These are phyloP conservation scores for Arvicanthis niloticus DNA, from an alignment of 2,113 vertebrate species.

Conservation along the genomic window DNA sequence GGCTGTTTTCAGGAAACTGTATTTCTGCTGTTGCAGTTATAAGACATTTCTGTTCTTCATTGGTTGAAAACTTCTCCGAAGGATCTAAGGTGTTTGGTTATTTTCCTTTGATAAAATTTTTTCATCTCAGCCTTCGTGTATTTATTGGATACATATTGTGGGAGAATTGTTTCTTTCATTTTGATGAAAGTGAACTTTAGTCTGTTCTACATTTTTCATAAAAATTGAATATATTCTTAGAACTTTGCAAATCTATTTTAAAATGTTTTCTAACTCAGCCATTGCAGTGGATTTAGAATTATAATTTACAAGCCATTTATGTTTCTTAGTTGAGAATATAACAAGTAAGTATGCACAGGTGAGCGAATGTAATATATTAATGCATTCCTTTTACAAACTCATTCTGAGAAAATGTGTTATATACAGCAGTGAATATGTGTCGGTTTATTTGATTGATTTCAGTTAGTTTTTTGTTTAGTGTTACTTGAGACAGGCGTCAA, in stretches of 20 bases:
- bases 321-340: conserved; percentile 66
- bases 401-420: conserved; percentile 42
- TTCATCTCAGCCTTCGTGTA: conserved; percentile 12
- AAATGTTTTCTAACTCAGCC: conserved; percentile 51
- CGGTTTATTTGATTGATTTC: conserved; percentile 65
- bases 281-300: conserved; percentile 57
- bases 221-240: conserved; percentile 33
- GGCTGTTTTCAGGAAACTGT: conserved; percentile 59
- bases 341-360: conserved; percentile 81
- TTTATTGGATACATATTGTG: conserved; percentile 45
- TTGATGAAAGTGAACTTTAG: conserved; percentile 53
- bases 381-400: conserved; percentile 44
- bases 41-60: conserved; percentile 26
- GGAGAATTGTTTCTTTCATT: conserved; percentile 43
- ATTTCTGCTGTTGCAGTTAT: conserved; percentile 60
- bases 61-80: conserved; percentile 63
- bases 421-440: neutral
- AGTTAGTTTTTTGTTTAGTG: conserved; percentile 60
- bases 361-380: conserved; percentile 55
- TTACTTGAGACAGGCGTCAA: conserved; percentile 30
- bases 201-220: conserved; percentile 48
- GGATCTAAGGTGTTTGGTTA: neutral
- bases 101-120: conserved; percentile 48
- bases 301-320: conserved; percentile 76
- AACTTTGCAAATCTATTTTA: conserved; percentile 12